phyloP scores from a whole-genome alignment of 2,113 vertebrate genomes.

The Mormyrus iriodes region DNA sequence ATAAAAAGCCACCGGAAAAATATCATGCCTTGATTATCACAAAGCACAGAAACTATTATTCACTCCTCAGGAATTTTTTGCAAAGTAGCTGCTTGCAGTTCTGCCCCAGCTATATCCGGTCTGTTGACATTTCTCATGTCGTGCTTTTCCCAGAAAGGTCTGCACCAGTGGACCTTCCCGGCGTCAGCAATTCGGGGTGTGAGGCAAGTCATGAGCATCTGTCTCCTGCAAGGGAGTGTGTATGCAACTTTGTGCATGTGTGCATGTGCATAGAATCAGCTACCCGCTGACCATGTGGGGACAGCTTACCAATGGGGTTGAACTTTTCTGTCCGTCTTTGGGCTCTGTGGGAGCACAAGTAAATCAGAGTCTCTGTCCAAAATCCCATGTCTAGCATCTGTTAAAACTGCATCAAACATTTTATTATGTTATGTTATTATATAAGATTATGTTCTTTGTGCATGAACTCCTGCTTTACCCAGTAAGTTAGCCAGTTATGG shows the following conservation, averaged over 20 bases:
- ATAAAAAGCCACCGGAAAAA: not conserved
- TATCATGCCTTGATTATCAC: not conserved
- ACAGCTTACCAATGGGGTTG: not conserved
- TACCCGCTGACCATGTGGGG: not conserved
- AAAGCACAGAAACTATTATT: not conserved
- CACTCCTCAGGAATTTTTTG: not conserved
- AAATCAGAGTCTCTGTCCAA: too few relatives aligned
- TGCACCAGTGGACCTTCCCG: conserved; percentile 74
- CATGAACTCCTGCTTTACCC: not conserved
- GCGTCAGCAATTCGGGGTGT: conserved; percentile 71
- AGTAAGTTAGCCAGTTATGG: not conserved
- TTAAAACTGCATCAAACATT: not conserved
- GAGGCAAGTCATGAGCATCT: conserved; percentile 57
- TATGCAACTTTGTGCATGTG: not conserved
- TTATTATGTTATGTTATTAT: too few relatives aligned
- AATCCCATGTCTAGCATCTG: not conserved
- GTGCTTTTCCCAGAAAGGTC: conserved; percentile 58
- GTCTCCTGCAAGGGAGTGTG: not conserved
- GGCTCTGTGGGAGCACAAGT: too few relatives aligned
- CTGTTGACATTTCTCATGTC: not conserved
- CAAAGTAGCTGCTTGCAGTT: not conserved
- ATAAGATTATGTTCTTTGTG: not conserved
- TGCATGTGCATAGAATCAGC: not conserved
- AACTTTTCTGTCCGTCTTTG: too few relatives aligned
- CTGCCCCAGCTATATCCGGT: not conserved